Percentiles rank a stretch among this genome's conserved stretches.
Conservation (phyloP, 2,113 vertebrate species). For the Pelmatolapia mariae region DNA sequence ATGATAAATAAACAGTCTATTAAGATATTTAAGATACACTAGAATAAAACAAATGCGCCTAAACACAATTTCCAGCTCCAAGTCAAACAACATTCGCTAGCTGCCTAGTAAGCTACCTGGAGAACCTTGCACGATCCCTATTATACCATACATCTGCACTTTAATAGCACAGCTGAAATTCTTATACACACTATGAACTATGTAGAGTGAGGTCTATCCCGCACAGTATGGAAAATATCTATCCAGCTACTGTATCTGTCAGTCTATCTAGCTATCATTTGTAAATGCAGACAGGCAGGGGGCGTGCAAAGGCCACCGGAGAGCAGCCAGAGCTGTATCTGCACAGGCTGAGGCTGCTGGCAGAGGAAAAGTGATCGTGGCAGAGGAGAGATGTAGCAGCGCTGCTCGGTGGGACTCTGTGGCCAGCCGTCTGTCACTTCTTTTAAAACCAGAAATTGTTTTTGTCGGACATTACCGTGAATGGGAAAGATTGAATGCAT, state of each 20-base stretch:
- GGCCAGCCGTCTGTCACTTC: conserved; percentile 40
- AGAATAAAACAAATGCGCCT: neutral
- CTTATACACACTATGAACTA: neutral
- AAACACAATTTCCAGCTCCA: neutral
- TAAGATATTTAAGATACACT: neutral
- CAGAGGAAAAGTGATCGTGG: conserved; percentile 24
- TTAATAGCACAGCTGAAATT: neutral
- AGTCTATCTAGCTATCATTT: neutral
- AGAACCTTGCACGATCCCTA: neutral
- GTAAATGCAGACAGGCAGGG: conserved; percentile 22
- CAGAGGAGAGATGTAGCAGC: conserved; percentile 48
- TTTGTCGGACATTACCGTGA: neutral
- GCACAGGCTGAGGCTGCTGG: neutral
- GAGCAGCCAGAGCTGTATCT: neutral
- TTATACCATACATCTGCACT: neutral
- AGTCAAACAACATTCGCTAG: neutral
- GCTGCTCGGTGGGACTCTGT: conserved; percentile 39
- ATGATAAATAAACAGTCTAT: neutral
- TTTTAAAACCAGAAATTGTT: neutral
- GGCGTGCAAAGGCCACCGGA: conserved; percentile 26
- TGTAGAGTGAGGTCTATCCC: neutral
- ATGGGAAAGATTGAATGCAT: neutral
- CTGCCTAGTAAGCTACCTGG: neutral
- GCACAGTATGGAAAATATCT: neutral
- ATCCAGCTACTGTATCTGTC: neutral